phyloP scores from a whole-genome alignment of 1,140 invertebrate species.

The Drosophila pallidifrons region DNA sequence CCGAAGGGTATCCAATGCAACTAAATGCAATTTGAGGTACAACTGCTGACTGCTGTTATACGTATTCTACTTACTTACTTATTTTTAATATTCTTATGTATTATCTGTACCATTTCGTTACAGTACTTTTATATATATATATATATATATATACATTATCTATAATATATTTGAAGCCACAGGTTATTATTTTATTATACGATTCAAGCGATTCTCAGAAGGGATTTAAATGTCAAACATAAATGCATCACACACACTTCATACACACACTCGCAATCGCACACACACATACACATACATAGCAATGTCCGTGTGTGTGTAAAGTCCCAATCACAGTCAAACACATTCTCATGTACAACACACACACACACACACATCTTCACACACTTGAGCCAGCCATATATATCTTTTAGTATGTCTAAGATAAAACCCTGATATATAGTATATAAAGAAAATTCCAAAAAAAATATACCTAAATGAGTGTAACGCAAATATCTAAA shows the following conservation, averaged over 20 bases:
- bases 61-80: conserved; percentile 35
- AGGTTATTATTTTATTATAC: conserved; percentile 19
- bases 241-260: background rate
- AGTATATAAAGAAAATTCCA: conserved; percentile 13
- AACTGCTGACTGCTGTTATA: conserved; percentile 23
- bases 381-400: conserved; percentile 1
- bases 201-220: conserved; percentile 6
- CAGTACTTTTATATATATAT: conserved; percentile 18
- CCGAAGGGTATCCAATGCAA: conserved; percentile 15
- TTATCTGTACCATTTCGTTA: conserved; percentile 30
- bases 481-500: conserved; percentile 40
- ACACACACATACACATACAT: conserved; percentile 6
- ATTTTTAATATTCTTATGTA: conserved; percentile 35
- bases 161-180: conserved; percentile 12
- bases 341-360: conserved; percentile 8
- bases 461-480: conserved; percentile 44
- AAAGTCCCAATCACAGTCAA: conserved; percentile 8
- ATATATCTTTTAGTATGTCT: conserved; percentile 26
- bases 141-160: conserved; percentile 15
- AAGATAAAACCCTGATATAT: background rate
- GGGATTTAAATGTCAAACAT: background rate
- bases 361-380: conserved; percentile 21
- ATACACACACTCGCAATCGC: background rate
- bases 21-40: conserved; percentile 34
- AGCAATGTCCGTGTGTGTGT: background rate